Evolutionary conservation across 2,888 invertebrate species (phyloP), one percentile per base, ranked within the genome.

Genomic region (Cheilosia vulpina): DNA sequence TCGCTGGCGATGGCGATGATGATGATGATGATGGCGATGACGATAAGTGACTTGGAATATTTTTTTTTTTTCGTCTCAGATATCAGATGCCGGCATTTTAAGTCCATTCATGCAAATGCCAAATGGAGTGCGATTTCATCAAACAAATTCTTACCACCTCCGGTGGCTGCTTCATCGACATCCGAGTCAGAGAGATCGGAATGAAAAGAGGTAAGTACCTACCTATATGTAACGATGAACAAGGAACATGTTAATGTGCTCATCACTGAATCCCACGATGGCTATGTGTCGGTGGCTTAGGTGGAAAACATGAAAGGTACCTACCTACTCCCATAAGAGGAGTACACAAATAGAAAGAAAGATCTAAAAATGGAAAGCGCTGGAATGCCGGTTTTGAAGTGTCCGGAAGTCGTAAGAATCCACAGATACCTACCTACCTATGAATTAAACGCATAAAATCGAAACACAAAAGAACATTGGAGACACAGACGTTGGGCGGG

Each of bases 321-420:
- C 15, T 58, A 7, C 15, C 15, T 50, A 60, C 24, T 34, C 11
- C 17, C 41, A 58, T 27, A 38, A 27, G 24, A 66, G 53, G 43
- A 38, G 2, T 11, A 17, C 17, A 31, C 55, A 34, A 60, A n/a
- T 41, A n/a, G 34, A 66, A 45, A 57, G 21, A 58, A 43, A 53
- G 43, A 77, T n/a, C 19, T 47, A 57, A 79, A 60, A 65, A 73
- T 68, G 58, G 58, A 77, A 62, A 63, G 43, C 50, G 27, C 47
- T 57, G 69, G 83, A 84, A 84, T 79, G 69, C 65, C 57, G 83
- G 69, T 68, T 69, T 66, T 60, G 45, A 75, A 65, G 65, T 71
- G 63, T 84, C 84, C 80, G 84, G 80, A 84, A 80, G 84, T 84
- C 45, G 17, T 45, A 17, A 45, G 45, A 45, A 2, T 45, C 45